Evolutionary conservation across 2,888 invertebrate species (phyloP), one percentile per base, ranked within the genome.

Genomic region (Molorchus minor): DNA sequence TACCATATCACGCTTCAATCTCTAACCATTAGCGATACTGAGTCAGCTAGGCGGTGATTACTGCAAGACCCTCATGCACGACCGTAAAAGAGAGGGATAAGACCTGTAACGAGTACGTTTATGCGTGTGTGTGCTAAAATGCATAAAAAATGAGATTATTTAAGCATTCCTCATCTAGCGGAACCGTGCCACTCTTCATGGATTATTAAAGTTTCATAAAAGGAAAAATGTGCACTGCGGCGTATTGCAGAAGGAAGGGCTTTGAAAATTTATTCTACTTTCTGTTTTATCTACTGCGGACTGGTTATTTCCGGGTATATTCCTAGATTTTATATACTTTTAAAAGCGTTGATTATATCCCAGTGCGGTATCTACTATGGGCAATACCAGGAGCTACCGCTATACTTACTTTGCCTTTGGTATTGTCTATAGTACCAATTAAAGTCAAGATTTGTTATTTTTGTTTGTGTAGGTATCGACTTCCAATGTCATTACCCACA

Each of bases 21-120:
- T 62, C 44, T 59, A 56, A 45, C 68, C 65, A 70, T 71, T 71
- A 69, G 62, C 61, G 55, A 61, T 51, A 64, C 72, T 72, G 69
- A 72, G 66, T 72, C 72, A 71, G 72, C 72, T 61, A 55, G 60
- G 52, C 64, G 67, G 64, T 69, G 72, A 71, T 71, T 72, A 72
- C 70, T 63, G 68, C 45, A 35, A 33, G 44, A 60, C 38, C 65
- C 64, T 64, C 62, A 44, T 57, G 62, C 58, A 61, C 41, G 53
- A 61, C 51, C 63, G 57, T 71, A 70, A 73, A 73, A 69, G 68
- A 72, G 68, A 70, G 62, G 71, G 72, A 72, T 74, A 71, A 71
- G 62, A 66, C 65, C 64, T n/a, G 70, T 70, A 70, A 71, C 68
- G 69, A 72, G 67, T 64, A 63, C 64, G 65, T 64, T n/a, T 70